phyloP scores from a whole-genome alignment of 2,888 invertebrate genomes.

The Cyrtodaria siliqua region DNA sequence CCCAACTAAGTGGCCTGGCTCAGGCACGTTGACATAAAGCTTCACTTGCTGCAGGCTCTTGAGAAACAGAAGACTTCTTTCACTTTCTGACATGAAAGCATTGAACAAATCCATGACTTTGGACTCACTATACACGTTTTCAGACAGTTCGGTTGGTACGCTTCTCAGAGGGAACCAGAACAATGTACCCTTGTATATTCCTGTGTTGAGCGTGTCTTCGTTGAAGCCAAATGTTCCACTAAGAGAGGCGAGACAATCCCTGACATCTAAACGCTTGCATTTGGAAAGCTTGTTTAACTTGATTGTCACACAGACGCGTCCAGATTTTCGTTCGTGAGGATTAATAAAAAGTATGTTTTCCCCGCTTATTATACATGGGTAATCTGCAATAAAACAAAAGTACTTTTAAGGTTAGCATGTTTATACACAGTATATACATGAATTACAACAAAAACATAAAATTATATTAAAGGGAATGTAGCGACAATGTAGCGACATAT shows the following conservation, averaged over 20 bases:
- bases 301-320: slow-evolving; percentile 6
- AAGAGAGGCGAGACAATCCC: slow-evolving; percentile 57
- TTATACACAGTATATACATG: too few relatives aligned
- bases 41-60: slow-evolving; percentile 46
- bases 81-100: slow-evolving; percentile 75
- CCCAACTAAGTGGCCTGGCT: too few relatives aligned
- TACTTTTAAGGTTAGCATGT: too few relatives aligned
- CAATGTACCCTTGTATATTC: slow-evolving; percentile 75
- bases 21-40: background rate
- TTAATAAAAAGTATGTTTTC: too few relatives aligned
- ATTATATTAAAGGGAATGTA: too few relatives aligned
- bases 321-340: too few relatives aligned
- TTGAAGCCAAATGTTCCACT: slow-evolving; percentile 66
- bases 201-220: slow-evolving; percentile 44
- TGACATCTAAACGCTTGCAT: slow-evolving; percentile 12
- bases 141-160: slow-evolving; percentile 71
- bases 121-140: slow-evolving; percentile 65
- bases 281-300: slow-evolving; percentile 16
- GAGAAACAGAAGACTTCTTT: slow-evolving; percentile 79
- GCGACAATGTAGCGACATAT: too few relatives aligned
- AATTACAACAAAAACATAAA: too few relatives aligned
- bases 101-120: slow-evolving; percentile 72
- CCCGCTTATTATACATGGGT: too few relatives aligned
- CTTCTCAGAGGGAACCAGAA: slow-evolving; percentile 81
- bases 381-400: too few relatives aligned